Percentiles rank a stretch among this genome's conserved stretches.
phyloP scores from a whole-genome alignment of 2,113 vertebrate genomes.

The Zapus hudsonius region DNA sequence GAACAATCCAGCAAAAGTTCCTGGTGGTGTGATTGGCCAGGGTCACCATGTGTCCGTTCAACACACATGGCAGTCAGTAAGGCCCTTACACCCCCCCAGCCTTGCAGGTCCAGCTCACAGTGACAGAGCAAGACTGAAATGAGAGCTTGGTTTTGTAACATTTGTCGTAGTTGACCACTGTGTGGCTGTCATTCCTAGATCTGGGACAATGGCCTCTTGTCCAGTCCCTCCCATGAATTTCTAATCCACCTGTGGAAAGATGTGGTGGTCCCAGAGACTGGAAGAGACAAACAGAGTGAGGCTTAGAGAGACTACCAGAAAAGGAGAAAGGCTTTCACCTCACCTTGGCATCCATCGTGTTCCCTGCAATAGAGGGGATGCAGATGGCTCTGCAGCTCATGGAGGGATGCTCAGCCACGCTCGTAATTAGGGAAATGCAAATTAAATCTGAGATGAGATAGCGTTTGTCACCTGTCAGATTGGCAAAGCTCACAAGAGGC shows the following conservation, averaged over 20 bases:
- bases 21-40: too few relatives aligned
- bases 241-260: constrained; percentile 2
- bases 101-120: neutral
- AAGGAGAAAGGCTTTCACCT: constrained; percentile 58
- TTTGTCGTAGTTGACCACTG: neutral
- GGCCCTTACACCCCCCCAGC: neutral
- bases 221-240: neutral
- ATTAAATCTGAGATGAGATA: constrained; percentile 29
- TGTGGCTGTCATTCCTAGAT: neutral
- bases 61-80: neutral
- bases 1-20: too few relatives aligned
- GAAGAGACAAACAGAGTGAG: constrained; percentile 30
- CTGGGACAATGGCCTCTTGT: neutral
- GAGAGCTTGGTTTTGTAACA: neutral
- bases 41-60: neutral
- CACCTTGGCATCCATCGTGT: constrained; percentile 45
- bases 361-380: constrained; percentile 4
- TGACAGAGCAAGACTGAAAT: neutral
- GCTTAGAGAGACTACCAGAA: neutral
- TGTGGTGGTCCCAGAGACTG: neutral
- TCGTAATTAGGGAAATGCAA: constrained; percentile 74
- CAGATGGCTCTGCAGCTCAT: constrained; percentile 66
- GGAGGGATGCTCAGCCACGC: constrained; percentile 49
- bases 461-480: constrained; percentile 67
- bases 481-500: constrained; percentile 48